phyloP scores from a whole-genome alignment of 2,888 invertebrate genomes.

The Aspidiotus destructor region DNA sequence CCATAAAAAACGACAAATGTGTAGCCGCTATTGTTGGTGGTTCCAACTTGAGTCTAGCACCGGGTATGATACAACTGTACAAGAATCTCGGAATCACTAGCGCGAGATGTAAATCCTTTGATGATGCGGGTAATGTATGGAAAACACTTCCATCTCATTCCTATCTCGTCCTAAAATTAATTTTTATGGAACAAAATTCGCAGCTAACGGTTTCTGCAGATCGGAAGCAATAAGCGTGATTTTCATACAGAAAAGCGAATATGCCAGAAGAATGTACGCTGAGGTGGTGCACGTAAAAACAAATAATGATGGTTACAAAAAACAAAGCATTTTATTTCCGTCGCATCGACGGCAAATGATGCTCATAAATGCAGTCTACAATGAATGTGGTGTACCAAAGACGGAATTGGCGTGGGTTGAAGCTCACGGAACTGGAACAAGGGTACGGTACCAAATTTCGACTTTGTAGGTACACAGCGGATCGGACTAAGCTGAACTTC shows the following conservation, averaged over 20 bases:
- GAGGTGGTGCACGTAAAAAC: constrained; percentile 48
- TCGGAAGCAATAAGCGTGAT: constrained; percentile 44
- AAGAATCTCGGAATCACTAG: constrained; percentile 47
- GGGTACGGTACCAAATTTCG: constrained; percentile 31
- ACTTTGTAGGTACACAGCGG: background rate
- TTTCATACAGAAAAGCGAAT: constrained; percentile 42
- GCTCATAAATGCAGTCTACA: constrained; percentile 36
- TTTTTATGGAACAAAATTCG: constrained; percentile 20
- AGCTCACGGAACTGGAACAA: constrained; percentile 37
- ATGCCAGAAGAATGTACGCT: constrained; percentile 44
- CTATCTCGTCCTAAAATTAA: constrained; percentile 37
- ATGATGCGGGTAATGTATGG: constrained; percentile 40
- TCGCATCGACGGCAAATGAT: constrained; percentile 22
- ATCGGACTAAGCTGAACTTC: background rate
- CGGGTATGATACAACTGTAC: constrained; percentile 50
- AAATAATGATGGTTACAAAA: constrained; percentile 47
- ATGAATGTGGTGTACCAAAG: constrained; percentile 33
- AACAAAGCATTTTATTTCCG: constrained; percentile 38
- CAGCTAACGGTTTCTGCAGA: constrained; percentile 44
- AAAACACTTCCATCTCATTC: background rate
- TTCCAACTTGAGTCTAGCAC: constrained; percentile 50
- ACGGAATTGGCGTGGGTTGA: constrained; percentile 36
- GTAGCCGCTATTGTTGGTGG: constrained; percentile 52
- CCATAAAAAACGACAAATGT: constrained; percentile 43
- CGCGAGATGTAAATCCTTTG: constrained; percentile 50